These are phyloP conservation scores for Sparidentex hasta DNA, from an alignment of 2,797 vertebrate species.

Conservation along the genomic window DNA sequence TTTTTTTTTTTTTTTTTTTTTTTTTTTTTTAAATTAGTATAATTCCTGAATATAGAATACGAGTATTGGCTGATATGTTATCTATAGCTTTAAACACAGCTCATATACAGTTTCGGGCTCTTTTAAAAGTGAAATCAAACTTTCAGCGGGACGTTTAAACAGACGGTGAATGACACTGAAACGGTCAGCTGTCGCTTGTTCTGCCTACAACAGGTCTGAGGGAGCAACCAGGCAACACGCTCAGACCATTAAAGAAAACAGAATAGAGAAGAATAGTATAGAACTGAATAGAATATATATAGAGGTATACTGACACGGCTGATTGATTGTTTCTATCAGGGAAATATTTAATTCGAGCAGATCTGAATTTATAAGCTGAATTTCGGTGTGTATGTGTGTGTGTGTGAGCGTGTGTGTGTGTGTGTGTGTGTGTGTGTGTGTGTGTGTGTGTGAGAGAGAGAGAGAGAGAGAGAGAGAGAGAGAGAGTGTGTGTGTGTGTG, in stretches of 20 bases:
- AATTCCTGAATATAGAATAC: neutral
- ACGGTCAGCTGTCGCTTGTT: neutral
- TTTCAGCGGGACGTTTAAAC: neutral
- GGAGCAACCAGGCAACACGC: neutral
- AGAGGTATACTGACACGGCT: neutral
- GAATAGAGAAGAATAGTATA: neutral
- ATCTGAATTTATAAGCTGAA: neutral
- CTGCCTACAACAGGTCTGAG: neutral
- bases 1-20: too few species aligned
- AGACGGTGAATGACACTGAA: neutral
- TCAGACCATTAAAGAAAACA: neutral
- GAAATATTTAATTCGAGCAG: neutral
- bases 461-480: too few species aligned
- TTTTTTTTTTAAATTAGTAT: too few species aligned
- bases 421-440: slow-evolving; percentile 17
- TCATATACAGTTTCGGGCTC: neutral
- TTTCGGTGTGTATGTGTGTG: slow-evolving; percentile 1
- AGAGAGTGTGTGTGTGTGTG: slow-evolving; percentile 39
- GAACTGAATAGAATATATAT: neutral
- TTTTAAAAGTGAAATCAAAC: slow-evolving; percentile 3
- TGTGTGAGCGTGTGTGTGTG: slow-evolving; percentile 19
- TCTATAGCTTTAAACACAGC: neutral
- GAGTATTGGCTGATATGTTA: neutral
- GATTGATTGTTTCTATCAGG: neutral
- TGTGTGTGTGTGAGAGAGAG: slow-evolving; percentile 8